Conservation (phyloP, 2,113 vertebrate genomes). For the Megatriorchis doriae region DNA sequence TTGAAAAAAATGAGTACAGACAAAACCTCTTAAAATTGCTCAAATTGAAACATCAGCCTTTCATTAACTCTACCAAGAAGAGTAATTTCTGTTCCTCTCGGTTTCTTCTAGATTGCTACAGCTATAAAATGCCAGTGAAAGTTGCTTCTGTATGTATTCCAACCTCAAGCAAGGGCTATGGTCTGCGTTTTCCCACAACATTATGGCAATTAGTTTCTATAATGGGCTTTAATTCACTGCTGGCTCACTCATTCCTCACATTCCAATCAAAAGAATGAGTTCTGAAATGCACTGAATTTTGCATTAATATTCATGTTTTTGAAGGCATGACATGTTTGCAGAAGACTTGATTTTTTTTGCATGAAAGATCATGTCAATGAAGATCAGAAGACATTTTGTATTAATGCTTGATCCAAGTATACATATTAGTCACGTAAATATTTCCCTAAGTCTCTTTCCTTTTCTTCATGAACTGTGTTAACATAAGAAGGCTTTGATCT, state of each 20-base stretch:
- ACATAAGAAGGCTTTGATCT: not conserved
- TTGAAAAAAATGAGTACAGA: not conserved
- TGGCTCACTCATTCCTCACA: not conserved
- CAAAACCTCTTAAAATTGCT: not conserved
- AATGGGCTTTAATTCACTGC: not conserved
- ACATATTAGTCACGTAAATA: not conserved
- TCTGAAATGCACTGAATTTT: not conserved
- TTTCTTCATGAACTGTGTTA: not conserved
- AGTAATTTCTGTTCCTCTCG: not conserved
- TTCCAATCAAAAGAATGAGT: not conserved
- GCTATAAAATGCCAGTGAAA: not conserved
- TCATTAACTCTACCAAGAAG: not conserved
- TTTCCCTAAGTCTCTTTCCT: not conserved
- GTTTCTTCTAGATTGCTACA: not conserved
- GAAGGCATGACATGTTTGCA: not conserved
- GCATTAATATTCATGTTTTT: not conserved
- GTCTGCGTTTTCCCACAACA: not conserved
- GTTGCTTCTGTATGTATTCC: not conserved
- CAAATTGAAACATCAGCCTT: not conserved
- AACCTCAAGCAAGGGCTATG: not conserved
- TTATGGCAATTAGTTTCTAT: conserved; percentile 8
- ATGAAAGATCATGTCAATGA: not conserved
- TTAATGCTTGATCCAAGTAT: not conserved
- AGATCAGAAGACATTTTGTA: not conserved
- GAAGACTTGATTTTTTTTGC: not conserved